phyloP scores from a whole-genome alignment of 2,113 vertebrate genomes.

The Onychostruthus taczanowskii region DNA sequence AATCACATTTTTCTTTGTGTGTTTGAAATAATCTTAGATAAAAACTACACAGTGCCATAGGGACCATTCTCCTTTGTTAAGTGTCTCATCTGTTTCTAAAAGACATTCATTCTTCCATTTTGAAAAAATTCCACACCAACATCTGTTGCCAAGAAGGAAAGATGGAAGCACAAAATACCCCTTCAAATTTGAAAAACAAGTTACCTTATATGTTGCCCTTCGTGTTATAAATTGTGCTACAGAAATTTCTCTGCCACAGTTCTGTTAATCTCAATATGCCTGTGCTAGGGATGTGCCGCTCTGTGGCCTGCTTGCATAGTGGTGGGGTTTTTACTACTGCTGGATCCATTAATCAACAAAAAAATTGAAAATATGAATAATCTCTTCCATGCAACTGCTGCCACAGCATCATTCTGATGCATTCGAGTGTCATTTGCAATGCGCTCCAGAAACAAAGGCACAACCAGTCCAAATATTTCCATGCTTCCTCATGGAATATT shows the following conservation, averaged over 20 bases:
- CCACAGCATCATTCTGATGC: constrained; percentile 48
- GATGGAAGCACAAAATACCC: background rate
- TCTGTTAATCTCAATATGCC: background rate
- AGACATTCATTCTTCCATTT: background rate
- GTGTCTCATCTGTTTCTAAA: background rate
- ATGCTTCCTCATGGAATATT: constrained; percentile 78
- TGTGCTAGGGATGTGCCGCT: background rate
- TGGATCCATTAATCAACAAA: constrained; percentile 65
- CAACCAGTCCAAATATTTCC: constrained; percentile 87
- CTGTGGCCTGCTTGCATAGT: constrained; percentile 43
- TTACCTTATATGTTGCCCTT: background rate
- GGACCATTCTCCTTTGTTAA: background rate
- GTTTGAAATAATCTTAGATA: background rate
- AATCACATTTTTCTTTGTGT: background rate
- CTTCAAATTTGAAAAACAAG: background rate
- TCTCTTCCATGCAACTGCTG: constrained; percentile 54
- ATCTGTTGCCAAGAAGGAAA: background rate
- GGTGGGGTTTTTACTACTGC: background rate
- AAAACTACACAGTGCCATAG: background rate
- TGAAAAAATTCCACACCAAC: background rate
- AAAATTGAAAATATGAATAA: constrained; percentile 48
- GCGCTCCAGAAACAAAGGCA: constrained; percentile 69
- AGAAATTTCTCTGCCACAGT: background rate
- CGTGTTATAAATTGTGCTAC: background rate
- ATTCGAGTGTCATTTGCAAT: constrained; percentile 61